A percentile compares a stretch with the other conserved stretches of the same genome.
These are phyloP conservation scores for Omphaloscelis lunosa DNA, from an alignment of 2,888 invertebrate genomes.

Conservation along the genomic window DNA sequence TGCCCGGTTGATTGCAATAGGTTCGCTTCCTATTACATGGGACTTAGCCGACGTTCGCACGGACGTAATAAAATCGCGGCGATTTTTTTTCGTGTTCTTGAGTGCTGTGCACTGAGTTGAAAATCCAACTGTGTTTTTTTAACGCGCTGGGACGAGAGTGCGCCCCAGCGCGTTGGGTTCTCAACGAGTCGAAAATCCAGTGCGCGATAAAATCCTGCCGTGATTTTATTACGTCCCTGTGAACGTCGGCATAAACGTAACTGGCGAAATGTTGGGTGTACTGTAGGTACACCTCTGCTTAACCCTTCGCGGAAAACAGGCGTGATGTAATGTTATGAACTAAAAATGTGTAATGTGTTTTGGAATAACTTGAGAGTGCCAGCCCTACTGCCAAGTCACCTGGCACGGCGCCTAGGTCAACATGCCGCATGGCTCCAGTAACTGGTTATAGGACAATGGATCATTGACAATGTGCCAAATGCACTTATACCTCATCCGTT, in stretches of 20 bases:
- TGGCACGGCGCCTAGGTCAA: constrained; percentile 72
- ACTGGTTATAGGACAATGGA: constrained; percentile 61
- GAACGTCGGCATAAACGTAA: too few species aligned
- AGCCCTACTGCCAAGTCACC: constrained; percentile 60
- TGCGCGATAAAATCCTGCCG: too few species aligned
- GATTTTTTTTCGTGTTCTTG: too few species aligned
- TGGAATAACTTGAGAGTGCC: constrained; percentile 21
- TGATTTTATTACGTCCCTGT: too few species aligned
- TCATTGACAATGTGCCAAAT: constrained; percentile 64
- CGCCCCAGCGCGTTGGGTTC: too few species aligned
- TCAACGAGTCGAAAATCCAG: too few species aligned
- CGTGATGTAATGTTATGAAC: not conserved
- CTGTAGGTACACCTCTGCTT: not conserved
- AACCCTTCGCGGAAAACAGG: too few species aligned
- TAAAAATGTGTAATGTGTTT: not conserved
- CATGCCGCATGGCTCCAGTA: constrained; percentile 52
- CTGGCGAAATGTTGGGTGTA: not conserved
- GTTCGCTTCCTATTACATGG: not conserved
- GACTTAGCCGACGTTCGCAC: too few species aligned
- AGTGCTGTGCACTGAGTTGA: too few species aligned
- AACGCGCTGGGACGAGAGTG: too few species aligned
- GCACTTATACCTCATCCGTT: constrained; percentile 40
- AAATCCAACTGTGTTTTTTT: too few species aligned
- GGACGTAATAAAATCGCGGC: too few species aligned
- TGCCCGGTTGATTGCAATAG: not conserved